These are phyloP conservation scores for Poeciliopsis turrubarensis DNA, from an alignment of 2,113 vertebrate species.

Conservation along the genomic window DNA sequence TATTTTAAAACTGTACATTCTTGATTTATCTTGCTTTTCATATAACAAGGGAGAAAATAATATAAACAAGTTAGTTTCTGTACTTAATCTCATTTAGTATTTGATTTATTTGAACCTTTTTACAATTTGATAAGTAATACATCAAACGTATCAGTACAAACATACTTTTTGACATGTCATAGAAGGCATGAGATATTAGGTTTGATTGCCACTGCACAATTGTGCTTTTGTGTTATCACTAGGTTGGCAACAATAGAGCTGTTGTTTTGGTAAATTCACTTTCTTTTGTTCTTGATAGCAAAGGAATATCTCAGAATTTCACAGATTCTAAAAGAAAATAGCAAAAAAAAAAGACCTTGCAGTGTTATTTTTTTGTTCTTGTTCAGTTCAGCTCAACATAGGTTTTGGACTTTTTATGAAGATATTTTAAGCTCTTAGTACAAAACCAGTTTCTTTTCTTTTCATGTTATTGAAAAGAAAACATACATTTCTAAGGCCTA, in stretches of 20 bases:
- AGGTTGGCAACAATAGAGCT: background rate
- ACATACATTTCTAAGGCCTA: background rate
- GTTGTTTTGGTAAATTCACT: background rate
- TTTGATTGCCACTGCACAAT: conserved; percentile 18
- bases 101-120: conserved; percentile 9
- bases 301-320: background rate
- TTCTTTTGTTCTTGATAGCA: background rate
- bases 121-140: background rate
- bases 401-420: background rate
- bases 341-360: too few relatives aligned
- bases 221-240: conserved; percentile 14
- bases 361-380: background rate
- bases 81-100: background rate
- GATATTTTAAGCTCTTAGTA: background rate
- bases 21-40: background rate
- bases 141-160: background rate
- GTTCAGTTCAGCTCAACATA: background rate
- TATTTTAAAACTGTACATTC: background rate
- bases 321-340: background rate
- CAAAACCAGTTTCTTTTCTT: background rate
- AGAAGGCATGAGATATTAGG: background rate
- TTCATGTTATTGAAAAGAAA: background rate
- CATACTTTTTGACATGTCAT: background rate
- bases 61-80: conserved; percentile 23
- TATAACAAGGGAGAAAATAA: too few relatives aligned